Evolutionary conservation across 2,113 vertebrate genomes (phyloP).

Genomic region (Hippocampus barbouri): DNA sequence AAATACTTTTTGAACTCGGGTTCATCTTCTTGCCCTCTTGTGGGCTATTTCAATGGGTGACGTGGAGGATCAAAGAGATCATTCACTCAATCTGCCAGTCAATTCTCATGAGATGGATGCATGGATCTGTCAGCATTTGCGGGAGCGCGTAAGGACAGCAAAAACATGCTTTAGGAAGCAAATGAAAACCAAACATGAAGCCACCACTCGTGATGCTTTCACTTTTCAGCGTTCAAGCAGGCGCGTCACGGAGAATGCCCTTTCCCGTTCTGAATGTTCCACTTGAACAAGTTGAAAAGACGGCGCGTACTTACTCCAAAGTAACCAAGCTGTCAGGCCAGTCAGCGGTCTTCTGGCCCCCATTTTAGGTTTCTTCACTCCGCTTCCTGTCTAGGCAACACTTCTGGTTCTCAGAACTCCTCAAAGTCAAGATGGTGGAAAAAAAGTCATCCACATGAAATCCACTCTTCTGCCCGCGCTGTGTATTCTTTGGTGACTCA

Average conservation of each 20-base stretch:
- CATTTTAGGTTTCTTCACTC: conserved; percentile 57
- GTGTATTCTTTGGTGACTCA: conserved; percentile 34
- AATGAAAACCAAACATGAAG: background rate
- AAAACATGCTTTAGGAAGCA: background rate
- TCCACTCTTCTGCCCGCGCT: background rate
- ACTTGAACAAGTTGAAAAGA: background rate
- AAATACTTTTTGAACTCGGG: too few species aligned
- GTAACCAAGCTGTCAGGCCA: conserved; percentile 43
- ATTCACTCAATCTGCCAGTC: too few species aligned
- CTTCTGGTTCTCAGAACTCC: conserved; percentile 11
- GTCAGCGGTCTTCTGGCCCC: conserved; percentile 52
- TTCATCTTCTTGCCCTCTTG: too few species aligned
- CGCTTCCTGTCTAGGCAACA: conserved; percentile 11
- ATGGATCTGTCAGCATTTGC: background rate
- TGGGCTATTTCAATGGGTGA: too few species aligned
- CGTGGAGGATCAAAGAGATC: too few species aligned
- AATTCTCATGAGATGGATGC: too few species aligned
- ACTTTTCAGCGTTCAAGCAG: background rate
- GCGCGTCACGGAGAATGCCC: background rate
- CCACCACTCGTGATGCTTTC: too few species aligned
- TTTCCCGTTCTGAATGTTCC: background rate
- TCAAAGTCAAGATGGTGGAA: conserved; percentile 13
- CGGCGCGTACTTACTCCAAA: conserved; percentile 63
- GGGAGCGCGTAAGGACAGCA: background rate
- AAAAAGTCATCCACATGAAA: conserved; percentile 31